Base-by-base conservation (phyloP, 2,797 vertebrate species). In the Premnoplex brunnescens region DNA sequence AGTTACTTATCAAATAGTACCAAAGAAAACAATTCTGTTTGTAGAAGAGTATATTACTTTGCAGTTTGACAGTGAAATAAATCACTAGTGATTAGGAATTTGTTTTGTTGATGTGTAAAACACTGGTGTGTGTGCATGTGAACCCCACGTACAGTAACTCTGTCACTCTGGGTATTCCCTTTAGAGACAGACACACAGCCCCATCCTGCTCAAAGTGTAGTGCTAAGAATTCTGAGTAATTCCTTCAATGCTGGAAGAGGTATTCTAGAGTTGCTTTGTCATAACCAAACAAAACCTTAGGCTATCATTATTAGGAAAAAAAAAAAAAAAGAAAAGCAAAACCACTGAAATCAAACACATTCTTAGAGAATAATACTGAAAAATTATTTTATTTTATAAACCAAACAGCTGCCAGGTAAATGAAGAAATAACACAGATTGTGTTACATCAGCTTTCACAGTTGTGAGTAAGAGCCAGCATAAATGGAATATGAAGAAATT, bases 201-300 rank as follows among this genome's bases (percentile, higher is more conserved):
- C 3, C 1, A 17, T 17, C 32, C 51, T 81, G 8, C 8, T 44
- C 44, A 49, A 32, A 52, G 8, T 36, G 7, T 7, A 62, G 30
- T n/a, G 23, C 14, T 46, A 44, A 56, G 60, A 59, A 43, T 49
- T 14, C 17, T 24, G 12, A 82, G 15, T 49, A 72, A 43, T 4
- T 49, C 7, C 27, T 48, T 49, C 3, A 0, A 0, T 43, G 6
- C 12, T 72, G 28, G 8, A 64, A 54, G 15, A 64, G 30, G 48
- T 76, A 36, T 59, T 69, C 19, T 59, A 59, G 43, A 23, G 52
- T 12, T 14, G 30, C 1, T 77, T 78, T 36, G 10, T 60, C 37
- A 18, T 51, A 54, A 62, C 17, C 37, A 8, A 88, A 36, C 7
- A 79, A 73, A 81, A 76, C 6, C 16, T 68, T 27, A 46, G 17